Evolutionary conservation across 2,888 invertebrate genomes (phyloP).

Genomic region (Leptinotarsa juncta): DNA sequence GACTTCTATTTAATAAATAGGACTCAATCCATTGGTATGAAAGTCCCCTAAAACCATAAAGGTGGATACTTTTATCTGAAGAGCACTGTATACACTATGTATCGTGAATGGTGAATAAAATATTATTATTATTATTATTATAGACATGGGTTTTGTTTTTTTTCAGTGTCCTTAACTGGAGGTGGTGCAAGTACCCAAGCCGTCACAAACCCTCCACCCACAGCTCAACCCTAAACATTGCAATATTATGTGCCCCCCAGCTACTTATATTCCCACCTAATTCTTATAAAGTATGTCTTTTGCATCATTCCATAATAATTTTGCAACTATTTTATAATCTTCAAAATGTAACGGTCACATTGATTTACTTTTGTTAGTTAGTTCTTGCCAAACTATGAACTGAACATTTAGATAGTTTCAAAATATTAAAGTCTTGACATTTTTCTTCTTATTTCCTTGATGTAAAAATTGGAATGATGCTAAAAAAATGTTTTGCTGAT

Average conservation of each 20-base stretch:
- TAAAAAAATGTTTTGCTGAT: not conserved
- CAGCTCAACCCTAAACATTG: not conserved
- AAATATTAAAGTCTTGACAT: not conserved
- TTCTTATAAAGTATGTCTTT: not conserved
- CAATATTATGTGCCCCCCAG: not conserved
- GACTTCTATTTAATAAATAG: too few species aligned
- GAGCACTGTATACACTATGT: too few species aligned
- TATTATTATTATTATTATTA: too few species aligned
- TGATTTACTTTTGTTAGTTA: too few species aligned
- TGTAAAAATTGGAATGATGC: slow-evolving; percentile 1
- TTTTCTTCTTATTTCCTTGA: not conserved
- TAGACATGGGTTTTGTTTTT: not conserved
- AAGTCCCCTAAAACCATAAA: too few species aligned
- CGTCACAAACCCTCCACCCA: not conserved
- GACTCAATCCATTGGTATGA: too few species aligned
- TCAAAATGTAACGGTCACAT: too few species aligned
- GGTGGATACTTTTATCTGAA: too few species aligned
- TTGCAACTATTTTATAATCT: not conserved
- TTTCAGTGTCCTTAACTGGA: slow-evolving; percentile 18
- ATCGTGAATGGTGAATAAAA: too few species aligned
- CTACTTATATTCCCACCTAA: slow-evolving; percentile 8
- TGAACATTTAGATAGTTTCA: not conserved
- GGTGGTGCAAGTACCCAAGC: not conserved
- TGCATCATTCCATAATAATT: not conserved
- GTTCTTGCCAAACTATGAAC: not conserved